phyloP scores from a whole-genome alignment of 2,888 invertebrate species.

The Macrophya alboannulata region DNA sequence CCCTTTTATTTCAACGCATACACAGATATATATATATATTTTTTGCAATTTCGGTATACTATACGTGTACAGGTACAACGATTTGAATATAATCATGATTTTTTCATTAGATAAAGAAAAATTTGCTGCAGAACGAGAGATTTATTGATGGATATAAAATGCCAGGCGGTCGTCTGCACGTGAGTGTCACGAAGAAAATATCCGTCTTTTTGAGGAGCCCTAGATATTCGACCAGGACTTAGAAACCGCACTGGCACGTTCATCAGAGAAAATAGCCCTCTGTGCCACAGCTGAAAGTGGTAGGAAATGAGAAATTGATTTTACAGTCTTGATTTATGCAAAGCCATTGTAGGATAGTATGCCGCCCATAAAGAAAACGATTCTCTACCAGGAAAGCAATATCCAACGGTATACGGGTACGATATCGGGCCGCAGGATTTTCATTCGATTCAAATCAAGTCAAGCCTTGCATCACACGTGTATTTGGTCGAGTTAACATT shows the following conservation, averaged over 20 bases:
- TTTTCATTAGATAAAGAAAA: background rate
- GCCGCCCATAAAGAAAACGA: constrained; percentile 56
- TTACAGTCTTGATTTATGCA: constrained; percentile 69
- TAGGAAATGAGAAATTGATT: constrained; percentile 70
- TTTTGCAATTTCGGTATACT: background rate
- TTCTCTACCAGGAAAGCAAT: constrained; percentile 45
- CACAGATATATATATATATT: background rate
- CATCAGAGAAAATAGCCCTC: constrained; percentile 69
- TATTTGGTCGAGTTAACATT: constrained; percentile 19
- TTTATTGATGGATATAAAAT: background rate
- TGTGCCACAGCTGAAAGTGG: constrained; percentile 57
- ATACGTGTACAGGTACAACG: background rate
- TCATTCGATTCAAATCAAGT: constrained; percentile 40
- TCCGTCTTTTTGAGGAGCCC: constrained; percentile 65
- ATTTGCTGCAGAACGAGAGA: background rate
- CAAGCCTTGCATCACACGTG: constrained; percentile 17
- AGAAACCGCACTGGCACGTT: constrained; percentile 64
- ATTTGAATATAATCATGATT: background rate
- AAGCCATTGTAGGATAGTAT: constrained; percentile 65
- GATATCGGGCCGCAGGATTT: constrained; percentile 31
- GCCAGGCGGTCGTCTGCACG: constrained; percentile 62
- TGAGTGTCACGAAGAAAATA: constrained; percentile 70
- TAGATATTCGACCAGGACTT: background rate
- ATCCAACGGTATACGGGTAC: constrained; percentile 44
- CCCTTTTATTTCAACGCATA: background rate